Conservation (phyloP, 2,797 vertebrate species). For the Leucoraja ocellata region DNA sequence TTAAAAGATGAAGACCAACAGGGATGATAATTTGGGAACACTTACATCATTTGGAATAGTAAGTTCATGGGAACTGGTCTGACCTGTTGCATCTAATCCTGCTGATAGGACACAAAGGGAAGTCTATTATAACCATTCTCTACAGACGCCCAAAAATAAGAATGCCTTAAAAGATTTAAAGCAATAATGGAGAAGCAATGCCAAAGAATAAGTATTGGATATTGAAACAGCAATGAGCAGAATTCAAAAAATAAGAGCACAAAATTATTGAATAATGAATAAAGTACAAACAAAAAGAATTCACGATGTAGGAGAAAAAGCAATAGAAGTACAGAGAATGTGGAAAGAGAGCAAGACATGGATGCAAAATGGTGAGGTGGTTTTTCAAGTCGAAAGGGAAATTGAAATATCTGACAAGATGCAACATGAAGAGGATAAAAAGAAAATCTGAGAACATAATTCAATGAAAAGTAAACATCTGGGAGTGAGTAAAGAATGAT, state of each 20-base stretch:
- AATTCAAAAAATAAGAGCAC: neutral
- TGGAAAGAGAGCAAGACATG: neutral
- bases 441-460: neutral
- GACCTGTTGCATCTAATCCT: slow-evolving; percentile 76
- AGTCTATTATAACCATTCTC: slow-evolving; percentile 43
- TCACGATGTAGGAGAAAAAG: neutral
- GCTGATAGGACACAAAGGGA: slow-evolving; percentile 59
- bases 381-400: neutral
- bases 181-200: neutral
- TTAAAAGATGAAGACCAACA: neutral
- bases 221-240: neutral
- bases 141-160: neutral
- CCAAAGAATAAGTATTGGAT: neutral
- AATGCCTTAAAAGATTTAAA: neutral
- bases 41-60: slow-evolving; percentile 92
- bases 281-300: neutral
- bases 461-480: neutral
- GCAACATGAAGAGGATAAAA: neutral
- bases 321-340: neutral
- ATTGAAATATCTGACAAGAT: neutral
- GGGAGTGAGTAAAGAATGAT: neutral
- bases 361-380: neutral
- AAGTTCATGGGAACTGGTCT: slow-evolving; percentile 86
- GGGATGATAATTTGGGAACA: slow-evolving; percentile 43
- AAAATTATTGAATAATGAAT: neutral